Evolutionary conservation across 2,113 vertebrate genomes (phyloP).

Genomic region (Xiphophorus maculatus): DNA sequence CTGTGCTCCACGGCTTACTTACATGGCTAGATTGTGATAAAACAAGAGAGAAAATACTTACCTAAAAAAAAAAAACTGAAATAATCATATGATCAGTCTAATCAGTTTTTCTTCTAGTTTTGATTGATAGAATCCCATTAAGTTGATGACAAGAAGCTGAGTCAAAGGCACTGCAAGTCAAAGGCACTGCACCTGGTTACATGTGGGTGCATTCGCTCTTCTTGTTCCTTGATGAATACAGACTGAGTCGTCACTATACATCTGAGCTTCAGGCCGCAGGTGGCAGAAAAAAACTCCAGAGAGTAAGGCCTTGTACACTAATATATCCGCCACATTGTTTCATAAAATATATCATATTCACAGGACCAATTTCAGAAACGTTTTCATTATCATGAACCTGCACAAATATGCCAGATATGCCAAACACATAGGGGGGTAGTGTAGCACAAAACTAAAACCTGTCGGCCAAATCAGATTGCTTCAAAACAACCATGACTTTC

Average conservation of each 20-base stretch:
- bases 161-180: constrained; percentile 52
- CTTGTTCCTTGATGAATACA: constrained; percentile 15
- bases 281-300: constrained; percentile 22
- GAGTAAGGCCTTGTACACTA: too few species aligned
- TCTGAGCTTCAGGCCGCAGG: constrained; percentile 56
- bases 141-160: constrained; percentile 32
- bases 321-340: too few species aligned
- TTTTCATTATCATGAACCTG: too few species aligned
- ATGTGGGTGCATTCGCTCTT: constrained; percentile 13
- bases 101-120: constrained; percentile 1
- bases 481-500: too few species aligned
- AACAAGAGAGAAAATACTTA: constrained; percentile 3
- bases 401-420: too few species aligned
- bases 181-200: constrained; percentile 57
- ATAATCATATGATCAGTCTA: background rate
- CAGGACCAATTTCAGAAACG: too few species aligned
- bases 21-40: background rate
- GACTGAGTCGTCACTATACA: constrained; percentile 29
- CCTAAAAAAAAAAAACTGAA: background rate
- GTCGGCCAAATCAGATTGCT: too few species aligned
- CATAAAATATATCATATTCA: too few species aligned
- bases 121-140: constrained; percentile 64
- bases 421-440: too few species aligned
- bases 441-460: too few species aligned
- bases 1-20: background rate